Conservation (phyloP, 2,888 invertebrate genomes). For the Agrotis clavis region DNA sequence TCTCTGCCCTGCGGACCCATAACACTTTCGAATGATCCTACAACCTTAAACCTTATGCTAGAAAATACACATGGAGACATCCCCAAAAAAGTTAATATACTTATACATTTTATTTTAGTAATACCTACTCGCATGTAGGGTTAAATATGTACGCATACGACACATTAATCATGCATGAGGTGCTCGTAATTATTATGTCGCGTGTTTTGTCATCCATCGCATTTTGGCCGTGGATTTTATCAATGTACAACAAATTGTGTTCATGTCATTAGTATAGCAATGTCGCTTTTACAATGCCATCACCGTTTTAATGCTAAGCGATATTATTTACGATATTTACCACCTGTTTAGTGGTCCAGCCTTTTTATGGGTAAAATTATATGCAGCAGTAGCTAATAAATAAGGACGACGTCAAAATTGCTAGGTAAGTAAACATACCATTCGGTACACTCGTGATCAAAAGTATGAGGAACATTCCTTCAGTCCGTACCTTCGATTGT, state of each 20-base stretch:
- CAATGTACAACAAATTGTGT: conserved; percentile 79
- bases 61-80: background rate
- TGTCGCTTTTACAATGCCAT: conserved; percentile 60
- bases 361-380: conserved; percentile 21
- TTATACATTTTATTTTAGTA: conserved; percentile 34
- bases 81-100: background rate
- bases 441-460: background rate
- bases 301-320: conserved; percentile 40
- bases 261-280: conserved; percentile 71
- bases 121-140: conserved; percentile 46
- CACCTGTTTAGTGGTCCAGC: conserved; percentile 31
- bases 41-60: too few relatives aligned
- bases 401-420: conserved; percentile 11
- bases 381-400: conserved; percentile 19
- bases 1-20: too few relatives aligned
- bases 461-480: background rate
- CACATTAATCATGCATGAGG: conserved; percentile 76
- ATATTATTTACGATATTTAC: conserved; percentile 45
- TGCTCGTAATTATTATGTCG: conserved; percentile 83
- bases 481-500: background rate
- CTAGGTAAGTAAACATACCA: conserved; percentile 11
- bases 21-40: too few relatives aligned
- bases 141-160: conserved; percentile 64
- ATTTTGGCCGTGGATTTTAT: conserved; percentile 80
- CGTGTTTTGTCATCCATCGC: conserved; percentile 84